These are phyloP conservation scores for Halichoeres trimaculatus DNA, from an alignment of 2,113 vertebrate genomes.

Conservation along the genomic window DNA sequence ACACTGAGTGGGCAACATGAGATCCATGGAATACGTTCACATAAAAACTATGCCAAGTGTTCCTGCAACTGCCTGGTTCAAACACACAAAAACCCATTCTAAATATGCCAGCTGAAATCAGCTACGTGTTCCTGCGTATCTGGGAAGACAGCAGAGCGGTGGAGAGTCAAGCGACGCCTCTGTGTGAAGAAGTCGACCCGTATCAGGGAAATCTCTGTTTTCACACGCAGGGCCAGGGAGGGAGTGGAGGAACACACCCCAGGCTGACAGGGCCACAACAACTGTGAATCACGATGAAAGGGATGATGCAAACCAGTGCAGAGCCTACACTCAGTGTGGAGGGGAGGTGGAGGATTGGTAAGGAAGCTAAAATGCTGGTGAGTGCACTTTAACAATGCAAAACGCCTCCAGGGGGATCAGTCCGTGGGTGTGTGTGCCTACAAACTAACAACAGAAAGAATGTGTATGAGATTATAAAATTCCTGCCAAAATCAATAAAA, in stretches of 20 bases:
- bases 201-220: conserved; percentile 42
- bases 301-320: conserved; percentile 41
- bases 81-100: conserved; percentile 42
- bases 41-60: conserved; percentile 65
- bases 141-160: conserved; percentile 40
- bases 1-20: conserved; percentile 65
- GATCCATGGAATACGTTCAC: conserved; percentile 40
- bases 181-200: conserved; percentile 32
- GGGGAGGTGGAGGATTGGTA: conserved; percentile 4
- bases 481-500: conserved; percentile 3
- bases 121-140: conserved; percentile 32
- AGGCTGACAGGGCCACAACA: conserved; percentile 41
- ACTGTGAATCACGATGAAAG: conserved; percentile 53
- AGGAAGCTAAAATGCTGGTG: conserved; percentile 7
- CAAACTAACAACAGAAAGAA: background rate
- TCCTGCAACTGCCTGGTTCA: conserved; percentile 52
- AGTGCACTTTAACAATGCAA: conserved; percentile 4
- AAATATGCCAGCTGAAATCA: conserved; percentile 52
- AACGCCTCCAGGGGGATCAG: background rate
- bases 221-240: conserved; percentile 21
- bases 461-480: background rate
- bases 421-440: conserved; percentile 15
- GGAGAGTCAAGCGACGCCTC: conserved; percentile 46
- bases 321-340: conserved; percentile 19
- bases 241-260: conserved; percentile 11